Evolutionary conservation across 2,113 vertebrate species (phyloP), one percentile per base, ranked within the genome.

Genomic region (Tachysurus vachellii): DNA sequence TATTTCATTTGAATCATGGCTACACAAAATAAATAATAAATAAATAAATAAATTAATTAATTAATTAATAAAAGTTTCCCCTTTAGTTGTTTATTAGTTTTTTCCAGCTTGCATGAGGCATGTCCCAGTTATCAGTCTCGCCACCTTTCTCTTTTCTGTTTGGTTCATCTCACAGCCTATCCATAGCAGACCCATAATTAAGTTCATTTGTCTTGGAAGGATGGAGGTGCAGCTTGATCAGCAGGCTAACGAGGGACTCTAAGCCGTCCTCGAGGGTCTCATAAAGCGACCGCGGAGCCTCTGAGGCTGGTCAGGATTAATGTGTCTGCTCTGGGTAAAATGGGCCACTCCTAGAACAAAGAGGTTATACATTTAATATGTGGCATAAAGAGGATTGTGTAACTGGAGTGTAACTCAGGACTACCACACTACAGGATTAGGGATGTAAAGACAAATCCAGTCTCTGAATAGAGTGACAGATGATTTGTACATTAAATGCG

Each of bases 261-360:
- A 59, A 54, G 59, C 80, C 81, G 59, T 84, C 50, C 87, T 82
- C 66, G 5, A 44, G 89, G 84, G 84, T 53, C 86, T 86, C 89
- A 80, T 86, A 85, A 88, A 83, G 81, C 61, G 71, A 71, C 84
- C n/a, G 31, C 57, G 75, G 82, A 90, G 82, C 84, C 87, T 86
- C 81, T 21, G 36, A 84, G 89, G 87, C 79, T 73, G 79, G 66
- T 31, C 84, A 81, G 84, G 85, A 90, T 87, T 88, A 90, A 90
- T 88, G 89, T 77, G 66, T 76, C 87, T 59, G 28, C 84, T 56
- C 80, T 76, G 73, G 66, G 13, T 80, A 88, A 84, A 88, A 88
- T 87, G 87, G 84, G 80, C 64, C 87, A 62, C 64, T 59, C 70
- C 80, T 62, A 44, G 84, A 84, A 80, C 62, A 82, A 66, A 75